Conservation (phyloP, 2,797 vertebrate genomes). For the Threskiornis aethiopicus region DNA sequence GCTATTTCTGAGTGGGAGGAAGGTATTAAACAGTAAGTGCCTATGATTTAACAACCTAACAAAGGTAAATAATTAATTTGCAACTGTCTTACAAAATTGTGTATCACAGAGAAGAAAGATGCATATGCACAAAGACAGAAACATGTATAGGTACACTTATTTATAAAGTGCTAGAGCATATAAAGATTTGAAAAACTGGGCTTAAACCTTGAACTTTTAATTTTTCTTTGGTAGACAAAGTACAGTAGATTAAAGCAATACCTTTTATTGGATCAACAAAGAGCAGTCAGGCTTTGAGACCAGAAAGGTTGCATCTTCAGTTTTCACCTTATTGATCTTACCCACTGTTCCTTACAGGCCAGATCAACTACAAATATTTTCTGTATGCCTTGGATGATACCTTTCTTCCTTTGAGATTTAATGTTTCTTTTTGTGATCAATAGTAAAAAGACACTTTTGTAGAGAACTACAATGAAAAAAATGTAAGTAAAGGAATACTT, state of each 20-base stretch:
- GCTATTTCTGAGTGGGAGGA: background rate
- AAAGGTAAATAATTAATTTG: background rate
- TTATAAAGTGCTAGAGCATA: background rate
- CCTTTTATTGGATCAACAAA: constrained; percentile 57
- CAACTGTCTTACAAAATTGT: background rate
- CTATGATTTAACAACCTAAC: background rate
- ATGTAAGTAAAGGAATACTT: background rate
- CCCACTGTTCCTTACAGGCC: constrained; percentile 11
- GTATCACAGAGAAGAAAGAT: background rate
- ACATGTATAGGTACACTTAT: background rate
- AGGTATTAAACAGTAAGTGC: background rate
- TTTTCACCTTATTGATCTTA: constrained; percentile 64
- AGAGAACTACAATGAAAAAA: background rate
- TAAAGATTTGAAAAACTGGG: background rate
- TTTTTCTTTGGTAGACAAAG: constrained; percentile 48
- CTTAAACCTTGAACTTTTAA: constrained; percentile 31
- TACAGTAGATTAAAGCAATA: constrained; percentile 54
- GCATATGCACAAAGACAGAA: background rate
- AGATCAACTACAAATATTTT: constrained; percentile 67
- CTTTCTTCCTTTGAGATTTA: constrained; percentile 58
- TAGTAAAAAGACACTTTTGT: background rate
- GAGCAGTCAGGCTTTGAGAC: constrained; percentile 42
- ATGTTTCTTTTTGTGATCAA: constrained; percentile 55
- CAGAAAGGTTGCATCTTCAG: constrained; percentile 52
- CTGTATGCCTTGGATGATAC: constrained; percentile 33